These are phyloP conservation scores for Noctua janthe DNA, from an alignment of 2,888 invertebrate genomes.

Conservation along the genomic window DNA sequence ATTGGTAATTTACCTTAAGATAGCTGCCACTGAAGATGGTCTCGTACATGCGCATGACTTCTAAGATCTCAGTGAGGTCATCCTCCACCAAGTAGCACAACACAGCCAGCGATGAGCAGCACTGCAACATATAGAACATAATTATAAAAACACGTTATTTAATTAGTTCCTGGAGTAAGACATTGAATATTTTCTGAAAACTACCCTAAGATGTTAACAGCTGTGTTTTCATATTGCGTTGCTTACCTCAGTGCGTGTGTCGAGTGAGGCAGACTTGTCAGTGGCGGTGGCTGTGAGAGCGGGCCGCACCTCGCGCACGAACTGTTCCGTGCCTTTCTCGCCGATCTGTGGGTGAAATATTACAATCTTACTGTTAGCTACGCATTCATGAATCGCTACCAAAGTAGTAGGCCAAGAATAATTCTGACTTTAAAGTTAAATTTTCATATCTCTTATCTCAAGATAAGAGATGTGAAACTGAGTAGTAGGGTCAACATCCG, in stretches of 20 bases:
- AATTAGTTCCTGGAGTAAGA: too few species aligned
- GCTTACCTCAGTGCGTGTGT: slow-evolving; percentile 94
- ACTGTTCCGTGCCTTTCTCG: slow-evolving; percentile 92
- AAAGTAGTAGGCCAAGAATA: not conserved
- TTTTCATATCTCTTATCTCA: too few species aligned
- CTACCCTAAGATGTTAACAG: not conserved
- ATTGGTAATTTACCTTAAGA: slow-evolving; percentile 88
- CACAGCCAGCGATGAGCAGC: slow-evolving; percentile 95
- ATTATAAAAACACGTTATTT: not conserved
- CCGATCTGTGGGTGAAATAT: slow-evolving; percentile 78
- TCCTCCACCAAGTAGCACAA: slow-evolving; percentile 95
- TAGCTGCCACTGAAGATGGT: slow-evolving; percentile 95
- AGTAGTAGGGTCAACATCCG: not conserved
- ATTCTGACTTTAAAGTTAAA: not conserved
- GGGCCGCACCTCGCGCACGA: slow-evolving; percentile 93
- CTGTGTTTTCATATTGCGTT: not conserved
- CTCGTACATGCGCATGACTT: slow-evolving; percentile 94
- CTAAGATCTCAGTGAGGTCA: slow-evolving; percentile 93
- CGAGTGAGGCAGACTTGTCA: slow-evolving; percentile 93
- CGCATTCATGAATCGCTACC: not conserved
- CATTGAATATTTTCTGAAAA: not conserved
- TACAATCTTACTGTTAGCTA: not conserved
- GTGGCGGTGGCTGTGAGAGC: slow-evolving; percentile 93
- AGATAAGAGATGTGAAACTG: too few species aligned
- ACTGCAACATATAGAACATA: slow-evolving; percentile 88